Evolutionary conservation across 2,113 vertebrate species (phyloP).

Genomic region (Smithornis capensis): DNA sequence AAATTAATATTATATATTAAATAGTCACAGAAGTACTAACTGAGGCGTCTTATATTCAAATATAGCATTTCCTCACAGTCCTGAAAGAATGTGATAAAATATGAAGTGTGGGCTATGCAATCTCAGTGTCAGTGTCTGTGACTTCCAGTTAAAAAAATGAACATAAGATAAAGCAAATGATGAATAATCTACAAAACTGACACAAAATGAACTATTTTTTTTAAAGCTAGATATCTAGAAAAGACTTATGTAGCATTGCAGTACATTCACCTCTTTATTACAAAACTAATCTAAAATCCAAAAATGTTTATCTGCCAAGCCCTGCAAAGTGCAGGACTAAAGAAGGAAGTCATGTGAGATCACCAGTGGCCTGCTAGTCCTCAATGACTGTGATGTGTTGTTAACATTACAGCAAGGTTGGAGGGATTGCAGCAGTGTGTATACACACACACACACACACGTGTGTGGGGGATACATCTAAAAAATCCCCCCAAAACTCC

Average conservation of each 20-base stretch:
- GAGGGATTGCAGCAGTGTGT: neutral
- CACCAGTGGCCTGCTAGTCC: neutral
- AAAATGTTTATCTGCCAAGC: neutral
- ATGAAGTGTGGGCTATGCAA: neutral
- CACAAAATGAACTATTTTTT: neutral
- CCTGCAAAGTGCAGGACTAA: neutral
- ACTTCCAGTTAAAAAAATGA: neutral
- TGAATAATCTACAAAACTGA: neutral
- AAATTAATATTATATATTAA: neutral
- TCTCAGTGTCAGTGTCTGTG: neutral
- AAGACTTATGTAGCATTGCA: neutral
- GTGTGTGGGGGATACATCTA: neutral
- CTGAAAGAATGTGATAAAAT: neutral
- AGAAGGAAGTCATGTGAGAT: neutral
- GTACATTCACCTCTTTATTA: neutral
- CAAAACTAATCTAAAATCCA: neutral
- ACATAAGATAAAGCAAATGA: neutral
- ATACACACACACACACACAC: rapidly evolving
- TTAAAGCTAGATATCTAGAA: neutral
- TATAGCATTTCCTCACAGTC: neutral
- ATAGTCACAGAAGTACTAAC: neutral
- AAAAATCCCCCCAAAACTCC: neutral
- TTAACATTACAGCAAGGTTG: neutral
- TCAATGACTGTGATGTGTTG: neutral
- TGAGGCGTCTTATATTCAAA: neutral